Conservation (phyloP, 2,113 vertebrate genomes). For the Formicarius rufipectus region DNA sequence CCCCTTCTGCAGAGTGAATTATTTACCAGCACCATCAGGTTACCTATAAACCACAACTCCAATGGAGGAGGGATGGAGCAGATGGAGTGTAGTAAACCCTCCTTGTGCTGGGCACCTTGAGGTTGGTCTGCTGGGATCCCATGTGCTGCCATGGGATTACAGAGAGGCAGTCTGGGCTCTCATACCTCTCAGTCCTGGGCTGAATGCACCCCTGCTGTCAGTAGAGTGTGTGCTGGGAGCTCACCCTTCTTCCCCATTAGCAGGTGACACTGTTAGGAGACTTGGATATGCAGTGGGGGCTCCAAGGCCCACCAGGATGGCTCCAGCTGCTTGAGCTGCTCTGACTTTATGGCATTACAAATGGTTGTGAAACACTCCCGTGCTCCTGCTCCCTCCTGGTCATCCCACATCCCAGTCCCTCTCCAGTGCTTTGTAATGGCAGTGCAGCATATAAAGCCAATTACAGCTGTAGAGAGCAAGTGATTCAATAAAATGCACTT, state of each 20-base stretch:
- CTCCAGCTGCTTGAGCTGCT: not conserved
- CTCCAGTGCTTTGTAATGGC: not conserved
- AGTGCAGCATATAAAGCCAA: not conserved
- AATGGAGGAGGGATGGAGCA: not conserved
- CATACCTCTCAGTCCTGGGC: not conserved
- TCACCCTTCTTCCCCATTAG: not conserved
- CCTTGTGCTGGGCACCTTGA: accelerated
- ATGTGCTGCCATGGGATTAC: not conserved
- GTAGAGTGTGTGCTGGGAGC: not conserved
- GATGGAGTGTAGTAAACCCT: not conserved
- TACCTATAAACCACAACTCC: not conserved
- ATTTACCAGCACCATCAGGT: constrained; percentile 30
- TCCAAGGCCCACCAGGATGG: accelerated
- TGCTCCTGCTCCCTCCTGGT: not conserved
- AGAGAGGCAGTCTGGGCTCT: not conserved
- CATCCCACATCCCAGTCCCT: not conserved
- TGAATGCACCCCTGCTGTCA: accelerated
- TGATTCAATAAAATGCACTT: not conserved
- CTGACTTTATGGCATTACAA: not conserved
- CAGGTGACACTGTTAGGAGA: not conserved
- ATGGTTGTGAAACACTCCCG: not conserved
- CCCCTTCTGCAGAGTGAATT: constrained; percentile 53
- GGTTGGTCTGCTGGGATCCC: not conserved
- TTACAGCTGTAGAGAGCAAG: not conserved
- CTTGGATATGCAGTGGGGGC: accelerated